Evolutionary conservation across 2,113 vertebrate genomes (phyloP).

Genomic region (Labrus mixtus): DNA sequence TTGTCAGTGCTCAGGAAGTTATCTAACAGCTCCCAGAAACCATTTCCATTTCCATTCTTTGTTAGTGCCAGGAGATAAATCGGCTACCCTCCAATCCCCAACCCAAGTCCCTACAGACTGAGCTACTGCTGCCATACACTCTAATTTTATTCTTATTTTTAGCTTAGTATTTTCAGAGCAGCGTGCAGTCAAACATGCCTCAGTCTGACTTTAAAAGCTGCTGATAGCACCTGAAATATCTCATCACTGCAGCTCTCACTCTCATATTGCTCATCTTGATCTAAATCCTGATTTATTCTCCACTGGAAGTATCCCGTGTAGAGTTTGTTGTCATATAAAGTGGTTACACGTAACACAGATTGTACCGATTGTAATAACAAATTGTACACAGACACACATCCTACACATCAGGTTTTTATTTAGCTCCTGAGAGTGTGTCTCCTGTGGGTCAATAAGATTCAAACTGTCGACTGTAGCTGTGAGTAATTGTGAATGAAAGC

Average conservation of each 20-base stretch:
- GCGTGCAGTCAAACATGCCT: neutral
- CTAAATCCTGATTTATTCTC: neutral
- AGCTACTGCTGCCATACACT: too few relatives aligned
- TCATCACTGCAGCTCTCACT: neutral
- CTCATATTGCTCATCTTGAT: neutral
- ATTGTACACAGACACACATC: neutral
- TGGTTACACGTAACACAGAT: neutral
- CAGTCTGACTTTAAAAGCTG: too few relatives aligned
- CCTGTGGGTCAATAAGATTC: constrained; percentile 26
- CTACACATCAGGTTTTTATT: constrained; percentile 40
- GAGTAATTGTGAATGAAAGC: constrained; percentile 45
- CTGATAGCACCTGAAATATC: neutral
- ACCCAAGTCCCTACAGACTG: too few relatives aligned
- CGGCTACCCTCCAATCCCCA: too few relatives aligned
- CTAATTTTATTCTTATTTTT: too few relatives aligned
- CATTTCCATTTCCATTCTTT: too few relatives aligned
- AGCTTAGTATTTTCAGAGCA: too few relatives aligned
- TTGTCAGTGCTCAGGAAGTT: too few relatives aligned
- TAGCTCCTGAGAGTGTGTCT: constrained; percentile 18
- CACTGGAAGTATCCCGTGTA: neutral
- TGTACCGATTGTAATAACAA: too few relatives aligned
- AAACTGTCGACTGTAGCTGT: constrained; percentile 16
- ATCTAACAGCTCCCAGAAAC: too few relatives aligned
- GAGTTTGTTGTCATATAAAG: neutral
- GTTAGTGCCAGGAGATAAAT: too few relatives aligned